phyloP scores from a whole-genome alignment of 64 coral and sea anemone genomes.

The Montipora sp. region DNA sequence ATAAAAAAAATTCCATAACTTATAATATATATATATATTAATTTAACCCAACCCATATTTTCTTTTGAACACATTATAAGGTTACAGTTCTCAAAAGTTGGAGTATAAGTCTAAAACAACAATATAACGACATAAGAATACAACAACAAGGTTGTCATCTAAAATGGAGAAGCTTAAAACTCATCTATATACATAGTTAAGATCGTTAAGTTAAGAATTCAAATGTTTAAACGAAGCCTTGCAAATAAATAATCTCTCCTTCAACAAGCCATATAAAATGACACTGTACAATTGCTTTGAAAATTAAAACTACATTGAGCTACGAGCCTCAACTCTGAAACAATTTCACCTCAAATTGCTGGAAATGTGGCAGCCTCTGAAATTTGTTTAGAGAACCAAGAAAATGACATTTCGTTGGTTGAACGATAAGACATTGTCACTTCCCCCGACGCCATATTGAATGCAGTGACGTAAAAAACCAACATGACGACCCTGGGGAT shows the following conservation, averaged over 20 bases:
- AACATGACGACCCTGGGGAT: too few relatives aligned
- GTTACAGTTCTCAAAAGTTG: too few relatives aligned
- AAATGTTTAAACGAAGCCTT: neutral
- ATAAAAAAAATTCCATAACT: neutral
- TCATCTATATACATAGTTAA: neutral
- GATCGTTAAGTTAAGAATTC: neutral
- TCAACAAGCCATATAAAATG: too few relatives aligned
- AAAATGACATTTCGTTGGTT: neutral
- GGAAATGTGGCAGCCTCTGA: neutral
- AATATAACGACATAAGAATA: neutral
- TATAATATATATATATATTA: neutral
- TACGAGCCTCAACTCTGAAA: neutral
- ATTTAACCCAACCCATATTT: neutral
- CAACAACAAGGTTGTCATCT: neutral
- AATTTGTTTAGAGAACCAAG: neutral
- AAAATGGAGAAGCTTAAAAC: neutral
- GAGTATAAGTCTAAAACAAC: neutral
- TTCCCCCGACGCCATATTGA: too few relatives aligned
- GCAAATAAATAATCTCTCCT: neutral
- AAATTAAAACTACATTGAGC: too few relatives aligned
- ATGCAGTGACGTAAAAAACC: too few relatives aligned
- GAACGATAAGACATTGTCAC: too few relatives aligned
- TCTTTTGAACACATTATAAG: neutral
- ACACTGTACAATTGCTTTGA: neutral
- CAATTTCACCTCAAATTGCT: neutral